These are phyloP conservation scores for Sinodicranocentrus sp. DNA, from an alignment of 2,888 invertebrate species.

Conservation along the genomic window DNA sequence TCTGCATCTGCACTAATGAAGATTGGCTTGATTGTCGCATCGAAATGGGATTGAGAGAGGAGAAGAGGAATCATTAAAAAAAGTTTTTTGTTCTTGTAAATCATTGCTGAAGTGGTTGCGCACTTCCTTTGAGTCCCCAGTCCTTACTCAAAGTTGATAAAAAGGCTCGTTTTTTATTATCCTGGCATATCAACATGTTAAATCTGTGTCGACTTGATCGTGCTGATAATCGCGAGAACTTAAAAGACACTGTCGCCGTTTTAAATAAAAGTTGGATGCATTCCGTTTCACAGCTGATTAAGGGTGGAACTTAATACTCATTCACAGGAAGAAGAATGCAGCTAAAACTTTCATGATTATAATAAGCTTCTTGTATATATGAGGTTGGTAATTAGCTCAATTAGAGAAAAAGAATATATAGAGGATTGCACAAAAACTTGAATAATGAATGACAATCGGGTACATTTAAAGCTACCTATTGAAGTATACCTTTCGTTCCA, in stretches of 20 bases:
- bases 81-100: background rate
- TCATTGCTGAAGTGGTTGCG: no score
- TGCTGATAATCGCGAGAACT: background rate
- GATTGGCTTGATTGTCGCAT: no score
- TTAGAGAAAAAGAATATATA: slow-evolving; percentile 12
- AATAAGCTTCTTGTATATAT: no score
- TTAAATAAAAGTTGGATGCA: background rate
- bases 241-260: no score
- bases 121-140: no score
- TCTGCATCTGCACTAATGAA: no score
- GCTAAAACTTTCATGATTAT: background rate
- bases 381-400: slow-evolving; percentile 12
- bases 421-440: background rate
- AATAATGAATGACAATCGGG: no score
- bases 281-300: slow-evolving; percentile 9
- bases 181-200: background rate
- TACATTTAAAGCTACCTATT: no score
- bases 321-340: background rate
- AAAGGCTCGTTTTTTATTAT: no score
- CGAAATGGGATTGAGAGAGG: background rate
- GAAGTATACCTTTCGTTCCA: no score
- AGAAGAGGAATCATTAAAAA: background rate
- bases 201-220: slow-evolving; percentile 15
- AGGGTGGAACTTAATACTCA: background rate
- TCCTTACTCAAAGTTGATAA: no score